These are phyloP conservation scores for Palythoa grandiflora DNA, from an alignment of 92 coral and sea anemone species.

Conservation along the genomic window DNA sequence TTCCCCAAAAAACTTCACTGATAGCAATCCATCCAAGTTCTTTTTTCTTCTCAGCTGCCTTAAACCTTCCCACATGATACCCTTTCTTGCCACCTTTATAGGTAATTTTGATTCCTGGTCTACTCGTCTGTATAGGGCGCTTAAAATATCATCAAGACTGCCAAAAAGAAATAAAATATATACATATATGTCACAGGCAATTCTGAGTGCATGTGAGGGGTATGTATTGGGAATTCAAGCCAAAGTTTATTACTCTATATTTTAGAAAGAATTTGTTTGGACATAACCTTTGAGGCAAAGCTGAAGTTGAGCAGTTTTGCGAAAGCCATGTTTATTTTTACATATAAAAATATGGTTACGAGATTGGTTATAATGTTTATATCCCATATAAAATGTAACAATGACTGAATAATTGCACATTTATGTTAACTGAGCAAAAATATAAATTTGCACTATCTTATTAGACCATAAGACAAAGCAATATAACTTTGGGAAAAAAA, in stretches of 20 bases:
- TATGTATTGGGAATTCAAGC: slow-evolving; percentile 27
- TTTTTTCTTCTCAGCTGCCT: slow-evolving; percentile 50
- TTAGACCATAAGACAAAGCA: slow-evolving; percentile 12
- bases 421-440: slow-evolving; percentile 29
- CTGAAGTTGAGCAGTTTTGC: slow-evolving; percentile 31
- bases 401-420: slow-evolving; percentile 23
- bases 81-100: slow-evolving; percentile 46
- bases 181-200: slow-evolving; percentile 31
- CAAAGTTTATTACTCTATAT: slow-evolving; percentile 29
- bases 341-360: slow-evolving; percentile 18
- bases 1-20: slow-evolving; percentile 56
- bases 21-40: slow-evolving; percentile 38
- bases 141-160: slow-evolving; percentile 64
- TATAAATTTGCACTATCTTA: slow-evolving; percentile 26
- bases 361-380: slow-evolving; percentile 19
- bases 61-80: slow-evolving; percentile 47
- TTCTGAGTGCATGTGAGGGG: slow-evolving; percentile 19
- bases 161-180: slow-evolving; percentile 32
- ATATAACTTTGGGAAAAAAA: slow-evolving; percentile 12
- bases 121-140: slow-evolving; percentile 44
- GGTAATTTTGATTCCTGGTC: slow-evolving; percentile 30
- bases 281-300: slow-evolving; percentile 22
- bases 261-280: slow-evolving; percentile 31
- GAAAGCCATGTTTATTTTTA: slow-evolving; percentile 25
- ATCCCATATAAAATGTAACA: slow-evolving; percentile 33